A percentile compares a stretch with the other conserved stretches of the same genome.
Conservation (phyloP, 2,797 vertebrate genomes). For the Meriones psammophilus region DNA sequence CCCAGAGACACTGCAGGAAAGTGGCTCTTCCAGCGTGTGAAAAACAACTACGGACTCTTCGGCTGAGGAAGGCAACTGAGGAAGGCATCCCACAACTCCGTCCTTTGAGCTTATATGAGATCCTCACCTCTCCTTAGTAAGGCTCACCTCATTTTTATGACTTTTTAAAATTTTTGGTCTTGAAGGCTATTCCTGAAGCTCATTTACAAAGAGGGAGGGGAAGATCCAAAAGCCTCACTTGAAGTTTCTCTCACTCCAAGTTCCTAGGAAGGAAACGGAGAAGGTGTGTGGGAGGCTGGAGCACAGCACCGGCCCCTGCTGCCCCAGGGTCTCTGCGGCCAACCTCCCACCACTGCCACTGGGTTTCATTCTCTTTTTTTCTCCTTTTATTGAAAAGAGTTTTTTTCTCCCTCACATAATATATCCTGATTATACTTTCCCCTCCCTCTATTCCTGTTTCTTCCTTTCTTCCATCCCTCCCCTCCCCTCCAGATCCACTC, state of each 20-base stretch:
- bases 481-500: neutral
- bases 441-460: neutral
- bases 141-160: neutral
- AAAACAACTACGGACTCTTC: neutral
- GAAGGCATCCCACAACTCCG: neutral
- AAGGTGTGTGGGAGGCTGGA: neutral
- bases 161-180: neutral
- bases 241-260: neutral
- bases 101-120: neutral
- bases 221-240: neutral
- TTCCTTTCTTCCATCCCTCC: too few species aligned
- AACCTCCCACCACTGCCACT: neutral
- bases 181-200: neutral
- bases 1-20: rapidly evolving
- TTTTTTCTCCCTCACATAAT: neutral
- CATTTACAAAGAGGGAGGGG: neutral
- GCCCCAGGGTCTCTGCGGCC: neutral
- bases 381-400: neutral
- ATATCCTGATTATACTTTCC: neutral
- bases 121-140: neutral
- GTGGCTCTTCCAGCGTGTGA: neutral
- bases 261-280: neutral
- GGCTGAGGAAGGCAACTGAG: neutral
- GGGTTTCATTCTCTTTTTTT: neutral
- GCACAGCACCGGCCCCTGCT: rapidly evolving